Base-by-base conservation (phyloP, 1,140 invertebrate species). In the Cotesia vestalis region DNA sequence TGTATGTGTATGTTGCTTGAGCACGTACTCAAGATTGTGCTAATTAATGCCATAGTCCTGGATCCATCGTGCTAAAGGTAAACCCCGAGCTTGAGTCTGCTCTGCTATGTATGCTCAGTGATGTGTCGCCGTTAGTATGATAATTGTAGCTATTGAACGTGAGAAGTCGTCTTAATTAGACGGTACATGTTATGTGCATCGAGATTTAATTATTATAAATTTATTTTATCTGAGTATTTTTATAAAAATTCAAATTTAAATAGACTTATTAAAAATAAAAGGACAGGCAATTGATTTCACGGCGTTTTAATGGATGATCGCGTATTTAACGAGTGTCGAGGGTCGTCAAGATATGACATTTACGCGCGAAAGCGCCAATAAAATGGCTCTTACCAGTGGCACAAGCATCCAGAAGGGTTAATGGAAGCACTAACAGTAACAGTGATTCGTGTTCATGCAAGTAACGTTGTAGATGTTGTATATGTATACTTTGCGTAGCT, bases 321-420 rank as follows among this genome's bases (percentile, higher is more conserved):
- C 14, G 5, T 36, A 36, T 35, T 36, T 36, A 38, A 36, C n/a
- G 34, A 34, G 34, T 36, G 9, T 34, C 4, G 35, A 62, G 60
- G 60, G 34, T 38, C 35, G 34, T 66, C 14, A 12, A 38, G 35
- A 75, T 52, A 76, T 76, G 62, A 77, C 78, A 79, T 81, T 79
- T 79, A 78, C 76, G 77, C 68, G 75, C 77, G 78, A 75, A 78
- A 77, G 63, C 74, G 69, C 77, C 77, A 77, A 77, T 83, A 81
- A 84, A 85, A 81, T 81, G 73, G 77, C 71, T 79, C 78, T 78
- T 81, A 80, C 77, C 75, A 73, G 60, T 67, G 46, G 55, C 60
- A 73, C 78, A 79, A 81, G 77, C 76, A 76, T 78, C 76, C 82
- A 82, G 85, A 82, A 85, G 81, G 78, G 80, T 79, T 85, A 83